Base-by-base conservation (phyloP, 2,797 vertebrate species). In the Adrianichthys oophorus region DNA sequence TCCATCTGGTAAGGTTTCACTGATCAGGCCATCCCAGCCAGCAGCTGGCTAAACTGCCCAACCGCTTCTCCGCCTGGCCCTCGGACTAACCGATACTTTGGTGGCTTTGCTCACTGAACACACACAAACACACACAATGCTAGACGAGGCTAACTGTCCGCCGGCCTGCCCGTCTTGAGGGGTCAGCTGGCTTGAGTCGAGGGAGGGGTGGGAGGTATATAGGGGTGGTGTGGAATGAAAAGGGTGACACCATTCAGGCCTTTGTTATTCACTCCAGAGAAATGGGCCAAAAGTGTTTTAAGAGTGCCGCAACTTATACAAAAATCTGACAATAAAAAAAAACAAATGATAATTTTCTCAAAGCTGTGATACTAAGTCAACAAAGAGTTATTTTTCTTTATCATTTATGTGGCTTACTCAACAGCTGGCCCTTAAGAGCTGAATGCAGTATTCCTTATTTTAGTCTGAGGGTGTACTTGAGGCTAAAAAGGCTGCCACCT, bases 31-130 rank as follows among this genome's bases (percentile, higher is more conserved):
- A 37, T 76, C 67, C 79, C 19, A 37, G 57, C 74, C 72, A 85
- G 90, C 92, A 93, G 92, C 92, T 93, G 92, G 89, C 83, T 78
- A 92, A 92, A 93, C 92, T 91, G 92, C 80, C 92, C 90, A 93
- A 90, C 87, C 77, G 89, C 89, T 89, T 78, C 80, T 79, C 70
- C 47, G 72, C 84, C 76, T 77, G 84, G 76, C 66, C 82, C 62
- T 85, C 49, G 42, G 61, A 86, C 85, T 85, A 92, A 93, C 90
- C 74, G 90, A 89, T 89, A 85, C 70, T 79, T 56, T 71, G 66
- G 54, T 82, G 78, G 76, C 81, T 86, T 76, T 80, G 72, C 82
- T 66, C 69, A 72, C 60, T 58, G 42, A 37, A 56, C 62, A 62
- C 58, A 47, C 67, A 55, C 51, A 63, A 65, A 60, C 60, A 62